These are phyloP conservation scores for Toxotes chatareus DNA, from an alignment of 2,113 vertebrate genomes.

Conservation along the genomic window DNA sequence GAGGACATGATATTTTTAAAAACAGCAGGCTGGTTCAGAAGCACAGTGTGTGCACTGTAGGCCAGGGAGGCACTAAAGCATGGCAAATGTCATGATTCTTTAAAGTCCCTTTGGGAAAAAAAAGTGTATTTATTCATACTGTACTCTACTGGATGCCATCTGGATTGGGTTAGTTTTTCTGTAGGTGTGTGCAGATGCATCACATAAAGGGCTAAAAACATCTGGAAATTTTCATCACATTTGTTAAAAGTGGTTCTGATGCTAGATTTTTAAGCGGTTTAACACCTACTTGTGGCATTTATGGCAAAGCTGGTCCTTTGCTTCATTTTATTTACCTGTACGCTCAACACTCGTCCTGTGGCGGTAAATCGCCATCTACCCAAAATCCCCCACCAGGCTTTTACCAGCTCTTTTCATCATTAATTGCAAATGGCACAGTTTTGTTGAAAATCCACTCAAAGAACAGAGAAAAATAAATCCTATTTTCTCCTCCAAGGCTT, in stretches of 20 bases:
- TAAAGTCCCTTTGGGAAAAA: conserved; percentile 26
- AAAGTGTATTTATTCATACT: conserved; percentile 22
- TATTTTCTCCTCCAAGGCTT: conserved; percentile 30
- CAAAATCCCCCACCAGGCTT: conserved; percentile 21
- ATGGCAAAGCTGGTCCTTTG: background rate
- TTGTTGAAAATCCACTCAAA: conserved; percentile 26
- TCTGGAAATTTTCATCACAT: background rate
- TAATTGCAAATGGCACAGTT: conserved; percentile 22
- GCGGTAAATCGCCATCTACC: background rate
- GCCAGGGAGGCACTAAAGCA: conserved; percentile 21
- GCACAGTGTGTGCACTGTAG: background rate
- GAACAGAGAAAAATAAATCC: conserved; percentile 25
- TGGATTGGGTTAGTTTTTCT: conserved; percentile 15
- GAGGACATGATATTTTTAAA: conserved; percentile 18
- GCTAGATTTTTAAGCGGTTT: background rate
- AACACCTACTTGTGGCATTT: background rate
- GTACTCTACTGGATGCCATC: conserved; percentile 13
- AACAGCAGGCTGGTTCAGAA: conserved; percentile 36
- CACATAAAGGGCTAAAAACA: conserved; percentile 13
- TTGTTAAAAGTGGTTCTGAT: background rate
- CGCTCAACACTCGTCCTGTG: background rate
- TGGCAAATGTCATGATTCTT: conserved; percentile 52
- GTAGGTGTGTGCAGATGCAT: background rate
- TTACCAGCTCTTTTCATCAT: conserved; percentile 3
- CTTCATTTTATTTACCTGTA: conserved; percentile 22